phyloP scores from a whole-genome alignment of 1,140 invertebrate species.

The Xylocopa sonorina region DNA sequence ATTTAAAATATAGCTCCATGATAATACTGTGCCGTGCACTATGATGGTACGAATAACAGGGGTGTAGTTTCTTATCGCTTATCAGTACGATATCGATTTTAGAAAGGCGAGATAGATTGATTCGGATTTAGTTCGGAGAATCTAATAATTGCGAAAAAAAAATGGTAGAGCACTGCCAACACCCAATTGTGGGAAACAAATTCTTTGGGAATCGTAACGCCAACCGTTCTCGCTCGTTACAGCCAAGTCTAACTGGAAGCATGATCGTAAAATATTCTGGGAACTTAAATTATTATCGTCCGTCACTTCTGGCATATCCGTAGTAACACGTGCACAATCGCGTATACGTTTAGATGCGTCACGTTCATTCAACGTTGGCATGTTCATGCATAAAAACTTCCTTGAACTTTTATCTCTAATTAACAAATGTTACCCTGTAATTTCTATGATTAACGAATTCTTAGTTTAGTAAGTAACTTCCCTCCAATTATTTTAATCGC shows the following conservation, averaged over 20 bases:
- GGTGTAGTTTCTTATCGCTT: constrained; percentile 8
- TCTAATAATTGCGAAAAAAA: background rate
- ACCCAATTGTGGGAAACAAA: background rate
- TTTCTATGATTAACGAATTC: background rate
- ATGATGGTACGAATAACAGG: no score
- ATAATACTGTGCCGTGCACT: no score
- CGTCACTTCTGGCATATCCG: constrained; percentile 15
- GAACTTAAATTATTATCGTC: constrained; percentile 43
- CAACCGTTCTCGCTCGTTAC: no score
- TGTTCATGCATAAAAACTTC: background rate
- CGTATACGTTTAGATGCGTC: constrained; percentile 49
- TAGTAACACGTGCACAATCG: constrained; percentile 58
- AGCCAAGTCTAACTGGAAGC: constrained; percentile 24
- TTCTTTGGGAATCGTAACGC: background rate
- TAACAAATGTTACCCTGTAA: background rate
- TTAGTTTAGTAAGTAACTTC: no score
- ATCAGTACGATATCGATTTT: constrained; percentile 27
- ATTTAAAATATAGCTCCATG: no score
- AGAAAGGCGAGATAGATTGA: background rate
- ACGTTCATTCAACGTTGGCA: constrained; percentile 57
- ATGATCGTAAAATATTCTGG: constrained; percentile 19
- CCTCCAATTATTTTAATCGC: no score
- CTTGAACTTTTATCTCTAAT: background rate
- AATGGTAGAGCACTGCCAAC: background rate
- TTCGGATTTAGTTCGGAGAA: background rate